Percentiles rank a stretch among this genome's conserved stretches.
Evolutionary conservation across 2,113 vertebrate species (phyloP).

Genomic region (Anthoscopus minutus): DNA sequence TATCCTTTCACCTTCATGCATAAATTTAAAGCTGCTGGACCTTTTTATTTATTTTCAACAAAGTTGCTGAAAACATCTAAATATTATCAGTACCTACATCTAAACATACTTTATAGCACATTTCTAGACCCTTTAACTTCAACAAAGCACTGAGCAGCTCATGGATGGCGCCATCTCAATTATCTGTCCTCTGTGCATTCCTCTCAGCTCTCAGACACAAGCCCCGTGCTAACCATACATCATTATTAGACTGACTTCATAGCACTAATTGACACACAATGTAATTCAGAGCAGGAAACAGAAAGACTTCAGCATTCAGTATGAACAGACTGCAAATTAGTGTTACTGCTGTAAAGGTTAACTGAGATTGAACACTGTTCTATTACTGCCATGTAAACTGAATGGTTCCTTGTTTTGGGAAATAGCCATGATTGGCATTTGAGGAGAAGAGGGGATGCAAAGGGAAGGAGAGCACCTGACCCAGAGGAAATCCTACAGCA

Average conservation of each 20-base stretch:
- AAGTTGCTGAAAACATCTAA: neutral
- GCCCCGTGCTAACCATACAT: slow-evolving; percentile 1
- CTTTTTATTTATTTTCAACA: neutral
- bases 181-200: neutral
- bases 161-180: neutral
- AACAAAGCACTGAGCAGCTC: neutral
- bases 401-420: neutral
- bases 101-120: neutral
- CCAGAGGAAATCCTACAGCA: neutral
- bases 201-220: neutral
- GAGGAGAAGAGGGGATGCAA: neutral
- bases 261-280: slow-evolving; percentile 61
- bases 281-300: slow-evolving; percentile 38
- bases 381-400: neutral
- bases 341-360: slow-evolving; percentile 45
- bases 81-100: neutral
- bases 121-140: neutral
- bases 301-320: neutral
- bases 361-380: slow-evolving; percentile 43
- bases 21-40: neutral
- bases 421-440: neutral
- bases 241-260: slow-evolving; percentile 51
- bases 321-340: slow-evolving; percentile 26
- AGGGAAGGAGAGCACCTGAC: neutral
- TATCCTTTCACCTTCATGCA: neutral